Evolutionary conservation across 2,888 invertebrate genomes (phyloP).

Genomic region (Lepidochitona cinerea): DNA sequence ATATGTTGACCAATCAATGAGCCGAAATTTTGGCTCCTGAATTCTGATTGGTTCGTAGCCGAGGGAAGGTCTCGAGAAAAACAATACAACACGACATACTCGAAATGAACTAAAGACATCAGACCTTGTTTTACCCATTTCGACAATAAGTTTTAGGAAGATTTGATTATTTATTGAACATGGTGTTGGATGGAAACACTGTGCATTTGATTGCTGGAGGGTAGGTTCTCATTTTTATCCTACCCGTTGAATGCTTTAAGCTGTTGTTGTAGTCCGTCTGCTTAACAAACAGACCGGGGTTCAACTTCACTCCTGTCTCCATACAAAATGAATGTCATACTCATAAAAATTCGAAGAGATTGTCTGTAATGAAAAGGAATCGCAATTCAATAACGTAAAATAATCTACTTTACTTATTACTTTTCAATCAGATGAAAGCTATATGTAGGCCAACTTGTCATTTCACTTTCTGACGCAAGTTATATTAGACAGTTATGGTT

Average conservation of each 20-base stretch:
- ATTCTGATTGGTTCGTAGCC: background rate
- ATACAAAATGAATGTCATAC: background rate
- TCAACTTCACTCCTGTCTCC: too few species aligned
- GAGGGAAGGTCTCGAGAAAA: background rate
- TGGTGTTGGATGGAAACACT: conserved; percentile 1
- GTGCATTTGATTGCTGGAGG: background rate
- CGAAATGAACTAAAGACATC: background rate
- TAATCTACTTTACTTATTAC: too few species aligned
- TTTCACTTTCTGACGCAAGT: too few species aligned
- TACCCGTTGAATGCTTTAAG: too few species aligned
- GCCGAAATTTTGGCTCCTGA: background rate
- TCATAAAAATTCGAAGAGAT: background rate
- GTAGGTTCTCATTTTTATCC: background rate
- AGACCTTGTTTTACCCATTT: background rate
- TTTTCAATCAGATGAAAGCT: too few species aligned
- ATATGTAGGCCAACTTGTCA: too few species aligned
- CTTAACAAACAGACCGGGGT: too few species aligned
- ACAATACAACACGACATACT: background rate
- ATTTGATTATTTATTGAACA: background rate
- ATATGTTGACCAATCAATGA: background rate
- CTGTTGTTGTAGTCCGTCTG: too few species aligned
- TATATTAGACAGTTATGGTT: too few species aligned
- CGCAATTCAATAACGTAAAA: too few species aligned
- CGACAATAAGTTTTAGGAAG: background rate
- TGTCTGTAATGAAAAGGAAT: too few species aligned